A percentile compares a stretch with the other conserved stretches of the same genome.
Evolutionary conservation across 2,888 invertebrate genomes (phyloP).

Genomic region (Cryptophagus acutangulus): DNA sequence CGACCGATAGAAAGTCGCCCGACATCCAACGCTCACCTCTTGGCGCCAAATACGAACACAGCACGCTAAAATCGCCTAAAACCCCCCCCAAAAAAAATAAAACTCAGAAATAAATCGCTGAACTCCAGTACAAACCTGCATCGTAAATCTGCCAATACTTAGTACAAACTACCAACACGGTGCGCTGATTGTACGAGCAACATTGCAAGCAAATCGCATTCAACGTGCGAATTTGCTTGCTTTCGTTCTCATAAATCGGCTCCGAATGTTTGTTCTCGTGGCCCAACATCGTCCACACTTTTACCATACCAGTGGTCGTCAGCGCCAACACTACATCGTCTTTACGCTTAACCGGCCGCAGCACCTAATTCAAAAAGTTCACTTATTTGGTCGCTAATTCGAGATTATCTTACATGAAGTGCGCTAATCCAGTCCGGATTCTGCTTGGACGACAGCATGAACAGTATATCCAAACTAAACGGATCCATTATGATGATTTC

Average conservation of each 20-base stretch:
- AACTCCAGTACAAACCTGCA: slow-evolving; percentile 53
- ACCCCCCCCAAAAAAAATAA: slow-evolving; percentile 22
- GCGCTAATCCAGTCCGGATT: slow-evolving; percentile 99
- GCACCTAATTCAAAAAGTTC: slow-evolving; percentile 49
- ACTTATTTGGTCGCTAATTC: slow-evolving; percentile 1
- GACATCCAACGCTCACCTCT: slow-evolving; percentile 91
- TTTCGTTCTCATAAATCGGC: slow-evolving; percentile 93
- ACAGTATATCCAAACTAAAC: slow-evolving; percentile 86
- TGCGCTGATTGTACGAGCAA: slow-evolving; percentile 92
- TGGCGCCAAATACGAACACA: slow-evolving; percentile 88
- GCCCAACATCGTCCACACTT: slow-evolving; percentile 92
- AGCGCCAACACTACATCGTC: slow-evolving; percentile 95
- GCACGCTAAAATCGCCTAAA: slow-evolving; percentile 86
- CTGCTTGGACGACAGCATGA: slow-evolving; percentile 88
- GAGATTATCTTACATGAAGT: slow-evolving; percentile 64
- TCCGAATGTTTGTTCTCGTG: slow-evolving; percentile 83
- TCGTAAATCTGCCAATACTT: slow-evolving; percentile 93
- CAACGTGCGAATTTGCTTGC: slow-evolving; percentile 90
- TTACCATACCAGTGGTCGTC: slow-evolving; percentile 93
- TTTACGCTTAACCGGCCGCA: slow-evolving; percentile 69
- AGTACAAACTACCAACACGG: slow-evolving; percentile 93
- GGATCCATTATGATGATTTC: slow-evolving; percentile 97
- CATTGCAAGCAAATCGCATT: slow-evolving; percentile 92
- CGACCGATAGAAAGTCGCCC: slow-evolving; percentile 89
- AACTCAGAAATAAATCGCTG: slow-evolving; percentile 7